Percentiles rank a stretch among this genome's conserved stretches.
phyloP scores from a whole-genome alignment of 2,888 invertebrate genomes.

The Cabera pusaria region DNA sequence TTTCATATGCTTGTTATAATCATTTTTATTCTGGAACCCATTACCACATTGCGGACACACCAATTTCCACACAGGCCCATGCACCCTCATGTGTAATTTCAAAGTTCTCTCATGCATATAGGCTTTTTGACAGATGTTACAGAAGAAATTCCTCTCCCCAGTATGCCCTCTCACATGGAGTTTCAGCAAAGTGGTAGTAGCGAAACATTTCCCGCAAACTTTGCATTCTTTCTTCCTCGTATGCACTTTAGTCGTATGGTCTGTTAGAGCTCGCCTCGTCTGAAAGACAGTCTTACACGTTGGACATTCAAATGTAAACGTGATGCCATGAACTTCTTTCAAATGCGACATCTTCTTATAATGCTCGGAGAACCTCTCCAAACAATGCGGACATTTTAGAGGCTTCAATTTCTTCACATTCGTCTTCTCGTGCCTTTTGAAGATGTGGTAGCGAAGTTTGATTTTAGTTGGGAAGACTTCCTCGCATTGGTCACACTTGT shows the following conservation, averaged over 20 bases:
- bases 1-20: slow-evolving; percentile 68
- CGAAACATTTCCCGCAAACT: slow-evolving; percentile 70
- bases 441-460: slow-evolving; percentile 65
- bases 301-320: slow-evolving; percentile 67
- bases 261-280: slow-evolving; percentile 65
- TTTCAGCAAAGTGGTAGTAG: slow-evolving; percentile 62
- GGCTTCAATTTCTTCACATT: slow-evolving; percentile 67
- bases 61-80: slow-evolving; percentile 62
- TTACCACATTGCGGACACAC: slow-evolving; percentile 64
- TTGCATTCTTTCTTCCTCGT: slow-evolving; percentile 71
- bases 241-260: slow-evolving; percentile 69
- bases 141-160: slow-evolving; percentile 69
- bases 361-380: slow-evolving; percentile 71
- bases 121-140: slow-evolving; percentile 64
- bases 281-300: slow-evolving; percentile 60
- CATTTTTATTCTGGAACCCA: slow-evolving; percentile 64
- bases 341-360: slow-evolving; percentile 74
- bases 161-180: slow-evolving; percentile 70
- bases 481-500: slow-evolving; percentile 67
- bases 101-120: slow-evolving; percentile 73
- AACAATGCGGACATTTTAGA: slow-evolving; percentile 70
- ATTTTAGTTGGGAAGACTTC: slow-evolving; percentile 66
- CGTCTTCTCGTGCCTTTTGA: slow-evolving; percentile 65
- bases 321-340: slow-evolving; percentile 66
- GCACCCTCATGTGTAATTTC: slow-evolving; percentile 69